Percentiles rank a stretch among this genome's conserved stretches.
phyloP scores from a whole-genome alignment of 2,113 vertebrate species.

The Stigmatopora argus region DNA sequence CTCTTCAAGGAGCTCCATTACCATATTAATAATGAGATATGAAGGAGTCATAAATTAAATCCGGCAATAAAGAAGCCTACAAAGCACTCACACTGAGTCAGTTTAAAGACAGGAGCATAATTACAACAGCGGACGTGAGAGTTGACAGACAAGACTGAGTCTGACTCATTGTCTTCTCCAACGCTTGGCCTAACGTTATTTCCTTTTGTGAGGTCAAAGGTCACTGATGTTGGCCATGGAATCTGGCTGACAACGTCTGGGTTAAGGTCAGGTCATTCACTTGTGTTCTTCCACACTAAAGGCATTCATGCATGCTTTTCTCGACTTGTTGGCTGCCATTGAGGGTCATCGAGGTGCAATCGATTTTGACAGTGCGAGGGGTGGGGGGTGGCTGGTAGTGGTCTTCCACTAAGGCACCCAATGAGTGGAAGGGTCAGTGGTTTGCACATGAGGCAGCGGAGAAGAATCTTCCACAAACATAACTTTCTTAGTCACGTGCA shows the following conservation, averaged over 20 bases:
- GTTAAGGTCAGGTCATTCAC: neutral
- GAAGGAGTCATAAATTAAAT: constrained; percentile 65
- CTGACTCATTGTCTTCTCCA: constrained; percentile 11
- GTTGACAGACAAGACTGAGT: constrained; percentile 54
- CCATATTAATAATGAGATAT: constrained; percentile 75
- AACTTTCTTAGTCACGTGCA: neutral
- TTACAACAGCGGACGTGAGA: constrained; percentile 60
- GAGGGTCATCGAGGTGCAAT: too few species aligned
- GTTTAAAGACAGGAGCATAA: constrained; percentile 62
- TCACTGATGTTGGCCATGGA: neutral
- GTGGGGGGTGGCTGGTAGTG: too few species aligned
- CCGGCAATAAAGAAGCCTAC: constrained; percentile 61
- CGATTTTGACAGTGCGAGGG: too few species aligned
- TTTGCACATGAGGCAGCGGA: neutral
- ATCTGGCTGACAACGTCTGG: neutral
- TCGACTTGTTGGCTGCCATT: neutral
- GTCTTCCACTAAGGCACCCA: too few species aligned
- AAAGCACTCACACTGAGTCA: constrained; percentile 59
- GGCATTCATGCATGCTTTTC: neutral
- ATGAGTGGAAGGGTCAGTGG: neutral
- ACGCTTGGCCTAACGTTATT: neutral
- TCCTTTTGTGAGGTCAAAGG: neutral
- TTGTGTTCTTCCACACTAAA: neutral
- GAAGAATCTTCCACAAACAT: neutral
- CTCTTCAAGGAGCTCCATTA: constrained; percentile 72